Percentiles rank a stretch among this genome's conserved stretches.
Conservation (phyloP, 2,113 vertebrate species). For the Pelecanus crispus region DNA sequence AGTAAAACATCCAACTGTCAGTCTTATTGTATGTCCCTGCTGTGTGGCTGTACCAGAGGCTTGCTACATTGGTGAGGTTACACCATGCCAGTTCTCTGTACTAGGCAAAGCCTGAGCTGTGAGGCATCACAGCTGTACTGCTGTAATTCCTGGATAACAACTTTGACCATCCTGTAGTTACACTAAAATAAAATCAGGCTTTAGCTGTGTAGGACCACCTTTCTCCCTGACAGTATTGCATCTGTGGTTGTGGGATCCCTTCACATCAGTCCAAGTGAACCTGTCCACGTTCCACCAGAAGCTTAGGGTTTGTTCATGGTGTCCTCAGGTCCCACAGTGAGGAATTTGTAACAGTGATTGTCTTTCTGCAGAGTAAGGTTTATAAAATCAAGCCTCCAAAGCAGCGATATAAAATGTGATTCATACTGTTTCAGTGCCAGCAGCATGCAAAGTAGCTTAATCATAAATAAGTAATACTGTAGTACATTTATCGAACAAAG, state of each 20-base stretch:
- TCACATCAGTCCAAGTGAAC: neutral
- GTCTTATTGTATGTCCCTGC: neutral
- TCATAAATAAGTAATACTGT: constrained; percentile 9
- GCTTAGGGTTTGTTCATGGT: neutral
- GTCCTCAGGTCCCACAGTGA: neutral
- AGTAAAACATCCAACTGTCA: neutral
- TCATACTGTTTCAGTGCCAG: neutral
- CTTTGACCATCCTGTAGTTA: neutral
- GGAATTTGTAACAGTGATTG: neutral
- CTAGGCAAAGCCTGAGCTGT: neutral
- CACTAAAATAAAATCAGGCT: neutral
- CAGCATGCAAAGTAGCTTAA: neutral
- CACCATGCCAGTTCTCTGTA: neutral
- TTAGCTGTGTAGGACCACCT: accelerated
- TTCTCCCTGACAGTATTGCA: neutral
- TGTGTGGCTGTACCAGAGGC: neutral
- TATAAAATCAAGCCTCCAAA: neutral
- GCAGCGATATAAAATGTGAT: neutral
- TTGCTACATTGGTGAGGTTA: neutral
- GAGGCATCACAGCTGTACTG: neutral
- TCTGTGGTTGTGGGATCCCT: neutral
- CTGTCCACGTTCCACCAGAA: neutral
- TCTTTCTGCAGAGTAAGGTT: neutral
- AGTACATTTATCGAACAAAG: neutral
- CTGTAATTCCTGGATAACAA: neutral